These are phyloP conservation scores for Canis aureus DNA, from an alignment of 2,113 vertebrate species.

Conservation along the genomic window DNA sequence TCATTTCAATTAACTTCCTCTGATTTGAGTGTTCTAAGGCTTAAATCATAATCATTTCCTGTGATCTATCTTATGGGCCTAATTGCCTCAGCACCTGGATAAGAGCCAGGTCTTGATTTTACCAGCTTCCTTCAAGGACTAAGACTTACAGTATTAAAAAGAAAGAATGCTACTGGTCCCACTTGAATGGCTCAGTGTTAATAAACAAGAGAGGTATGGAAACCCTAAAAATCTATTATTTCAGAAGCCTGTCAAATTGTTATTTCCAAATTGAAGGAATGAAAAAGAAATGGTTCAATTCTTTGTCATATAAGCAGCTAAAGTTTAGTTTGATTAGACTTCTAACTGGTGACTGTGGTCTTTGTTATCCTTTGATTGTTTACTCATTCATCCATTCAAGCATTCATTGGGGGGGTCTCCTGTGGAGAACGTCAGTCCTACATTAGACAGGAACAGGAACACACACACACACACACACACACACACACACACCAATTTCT, in stretches of 20 bases:
- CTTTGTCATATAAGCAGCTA: not conserved
- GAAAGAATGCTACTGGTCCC: not conserved
- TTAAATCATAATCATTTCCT: not conserved
- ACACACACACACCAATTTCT: not conserved
- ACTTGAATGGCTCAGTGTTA: not conserved
- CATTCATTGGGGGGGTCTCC: not conserved
- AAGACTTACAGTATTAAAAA: constrained; percentile 29
- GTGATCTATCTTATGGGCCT: not conserved
- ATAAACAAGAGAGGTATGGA: not conserved
- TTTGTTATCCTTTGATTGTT: not conserved
- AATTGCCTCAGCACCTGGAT: not conserved
- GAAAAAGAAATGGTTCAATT: not conserved
- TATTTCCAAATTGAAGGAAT: not conserved
- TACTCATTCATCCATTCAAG: not conserved
- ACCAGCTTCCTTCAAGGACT: not conserved
- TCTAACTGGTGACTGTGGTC: not conserved
- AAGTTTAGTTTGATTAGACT: not conserved
- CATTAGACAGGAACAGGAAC: not conserved
- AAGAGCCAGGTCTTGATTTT: constrained; percentile 14
- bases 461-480: not conserved
- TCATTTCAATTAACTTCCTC: not conserved
- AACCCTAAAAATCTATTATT: not conserved
- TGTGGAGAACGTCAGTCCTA: not conserved
- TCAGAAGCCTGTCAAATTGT: not conserved
- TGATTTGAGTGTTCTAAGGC: not conserved